Conservation (phyloP, 2,113 vertebrate genomes). For the Sylvietta virens region DNA sequence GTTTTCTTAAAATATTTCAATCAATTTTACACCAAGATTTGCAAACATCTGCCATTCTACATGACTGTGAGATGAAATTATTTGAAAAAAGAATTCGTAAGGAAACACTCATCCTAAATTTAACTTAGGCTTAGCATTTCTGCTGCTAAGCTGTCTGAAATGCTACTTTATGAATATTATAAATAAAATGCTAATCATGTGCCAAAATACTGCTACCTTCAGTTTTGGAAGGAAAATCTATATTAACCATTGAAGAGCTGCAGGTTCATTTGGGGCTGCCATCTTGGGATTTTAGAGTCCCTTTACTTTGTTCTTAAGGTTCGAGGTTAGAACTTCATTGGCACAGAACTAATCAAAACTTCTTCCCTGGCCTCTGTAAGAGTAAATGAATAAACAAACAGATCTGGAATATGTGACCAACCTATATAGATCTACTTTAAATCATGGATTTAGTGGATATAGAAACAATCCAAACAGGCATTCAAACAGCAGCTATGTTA, state of each 20-base stretch:
- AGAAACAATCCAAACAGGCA: not conserved
- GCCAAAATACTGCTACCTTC: not conserved
- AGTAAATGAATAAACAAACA: not conserved
- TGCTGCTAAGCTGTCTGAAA: conserved; percentile 40
- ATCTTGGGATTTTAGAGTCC: not conserved
- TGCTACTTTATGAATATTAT: not conserved
- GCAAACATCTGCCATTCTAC: conserved; percentile 79
- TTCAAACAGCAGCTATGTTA: conserved; percentile 23
- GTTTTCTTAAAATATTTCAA: conserved; percentile 85
- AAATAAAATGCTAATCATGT: conserved; percentile 15
- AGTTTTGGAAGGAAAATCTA: not conserved
- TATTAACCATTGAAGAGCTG: not conserved
- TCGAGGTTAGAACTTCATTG: not conserved
- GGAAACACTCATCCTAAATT: conserved; percentile 56
- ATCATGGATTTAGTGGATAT: not conserved
- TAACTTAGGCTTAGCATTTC: conserved; percentile 49
- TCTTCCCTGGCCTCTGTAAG: not conserved
- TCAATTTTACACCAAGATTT: conserved; percentile 80
- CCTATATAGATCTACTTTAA: not conserved
- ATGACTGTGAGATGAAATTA: conserved; percentile 65
- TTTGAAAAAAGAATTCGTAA: conserved; percentile 66
- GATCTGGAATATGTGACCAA: not conserved
- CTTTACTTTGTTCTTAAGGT: not conserved
- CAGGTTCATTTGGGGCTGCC: not conserved
- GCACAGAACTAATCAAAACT: not conserved